A percentile compares a stretch with the other conserved stretches of the same genome.
Evolutionary conservation across 2,797 vertebrate species (phyloP).

Genomic region (Pipistrellus nathusii): DNA sequence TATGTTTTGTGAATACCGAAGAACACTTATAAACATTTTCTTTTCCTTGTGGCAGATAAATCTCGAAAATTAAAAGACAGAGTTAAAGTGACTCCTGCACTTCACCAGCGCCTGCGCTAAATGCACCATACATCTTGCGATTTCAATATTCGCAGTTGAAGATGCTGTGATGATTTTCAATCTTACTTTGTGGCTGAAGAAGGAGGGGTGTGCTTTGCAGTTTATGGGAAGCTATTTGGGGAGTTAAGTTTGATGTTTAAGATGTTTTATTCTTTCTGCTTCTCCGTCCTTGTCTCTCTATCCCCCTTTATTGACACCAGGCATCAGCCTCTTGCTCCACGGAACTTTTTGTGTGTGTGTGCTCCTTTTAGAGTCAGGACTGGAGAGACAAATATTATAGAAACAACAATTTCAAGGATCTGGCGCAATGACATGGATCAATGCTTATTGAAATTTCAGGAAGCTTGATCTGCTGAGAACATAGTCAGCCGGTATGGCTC

Average conservation of each 20-base stretch:
- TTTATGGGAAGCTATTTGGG: constrained; percentile 79
- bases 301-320: constrained; percentile 55
- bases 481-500: constrained; percentile 82
- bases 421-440: constrained; percentile 91
- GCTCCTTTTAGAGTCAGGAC: constrained; percentile 48
- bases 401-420: constrained; percentile 87
- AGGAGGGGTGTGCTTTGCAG: constrained; percentile 34
- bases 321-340: constrained; percentile 9
- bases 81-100: constrained; percentile 82
- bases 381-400: constrained; percentile 69
- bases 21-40: constrained; percentile 79
- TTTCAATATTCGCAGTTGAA: constrained; percentile 56
- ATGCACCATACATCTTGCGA: constrained; percentile 73
- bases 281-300: constrained; percentile 64
- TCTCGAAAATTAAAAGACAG: constrained; percentile 85
- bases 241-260: constrained; percentile 60
- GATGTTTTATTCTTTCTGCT: constrained; percentile 77
- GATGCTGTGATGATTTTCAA: constrained; percentile 73
- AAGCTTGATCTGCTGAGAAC: constrained; percentile 89
- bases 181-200: constrained; percentile 58
- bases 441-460: constrained; percentile 93
- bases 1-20: constrained; percentile 80
- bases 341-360: neutral
- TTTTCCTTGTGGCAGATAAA: constrained; percentile 72
- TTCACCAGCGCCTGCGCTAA: constrained; percentile 76